Evolutionary conservation across 1,140 invertebrate genomes (phyloP), one percentile per base, ranked within the genome.

Genomic region (Saccostrea glomerata): DNA sequence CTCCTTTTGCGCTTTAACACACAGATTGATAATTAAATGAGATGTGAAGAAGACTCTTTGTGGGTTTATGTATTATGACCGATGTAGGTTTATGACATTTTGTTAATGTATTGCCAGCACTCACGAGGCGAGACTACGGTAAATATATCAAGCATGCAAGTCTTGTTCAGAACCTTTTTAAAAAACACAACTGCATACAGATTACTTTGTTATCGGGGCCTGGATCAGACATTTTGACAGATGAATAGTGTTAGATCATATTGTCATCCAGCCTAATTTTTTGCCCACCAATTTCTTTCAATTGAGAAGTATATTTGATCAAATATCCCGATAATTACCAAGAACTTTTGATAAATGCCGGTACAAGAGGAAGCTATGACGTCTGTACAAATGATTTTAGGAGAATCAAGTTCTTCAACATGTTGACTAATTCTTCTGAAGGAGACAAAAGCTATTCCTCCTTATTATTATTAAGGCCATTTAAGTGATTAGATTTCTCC

Each of bases 1-100:
- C 70, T 77, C 70, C 70, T 77, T 23, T 30, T 30, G 70, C 6
- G 70, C 70, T 25, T 77, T 77, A 77, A 77, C 70, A 77, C 70
- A 77, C 70, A 77, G 25, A 77, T 77, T 77, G 70, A 77, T 77
- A 77, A 77, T 77, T 77, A 77, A 77, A 77, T 77, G 70, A 77
- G 70, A 77, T 77, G 70, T 77, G 25, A 77, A 77, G 70, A 36
- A 36, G 30, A 77, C 25, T 30, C 70, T 30, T 30, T 20, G 60
- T 20, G 30, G 70, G 70, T 77, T 77, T 77, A 77, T 17, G 30
- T 77, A 77, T 77, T 30, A 77, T 77, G 70, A 77, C 70, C 30
- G 70, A 77, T 77, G 70, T 77, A 77, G 70, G 70, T 77, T 30
- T 77, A 36, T 77, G 70, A 77, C 70, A 77, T 77, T 36, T 66